Conservation (phyloP, 1,140 invertebrate species). For the Nephotettix cincticeps region DNA sequence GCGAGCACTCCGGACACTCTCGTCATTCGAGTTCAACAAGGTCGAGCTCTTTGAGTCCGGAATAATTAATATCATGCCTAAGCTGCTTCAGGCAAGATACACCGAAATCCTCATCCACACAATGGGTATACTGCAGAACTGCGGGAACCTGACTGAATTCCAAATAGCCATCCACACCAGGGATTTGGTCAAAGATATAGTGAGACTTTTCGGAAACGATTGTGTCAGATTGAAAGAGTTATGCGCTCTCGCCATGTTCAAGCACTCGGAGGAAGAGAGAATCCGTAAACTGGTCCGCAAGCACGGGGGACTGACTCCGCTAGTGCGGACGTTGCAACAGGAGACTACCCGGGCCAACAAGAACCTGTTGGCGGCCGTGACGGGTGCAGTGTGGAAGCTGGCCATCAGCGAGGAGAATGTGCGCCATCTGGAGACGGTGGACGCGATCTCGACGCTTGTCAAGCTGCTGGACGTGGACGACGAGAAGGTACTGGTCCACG, state of each 20-base stretch:
- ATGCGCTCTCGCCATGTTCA: conserved; percentile 85
- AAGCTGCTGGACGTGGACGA: conserved; percentile 73
- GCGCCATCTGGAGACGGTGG: conserved; percentile 68
- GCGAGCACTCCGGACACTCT: conserved; percentile 81
- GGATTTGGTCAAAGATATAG: conserved; percentile 82
- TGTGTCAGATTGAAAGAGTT: conserved; percentile 64
- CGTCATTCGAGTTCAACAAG: conserved; percentile 79
- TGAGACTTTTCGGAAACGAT: conserved; percentile 69
- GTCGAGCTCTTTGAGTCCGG: conserved; percentile 81
- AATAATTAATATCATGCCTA: conserved; percentile 75
- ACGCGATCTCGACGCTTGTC: conserved; percentile 64
- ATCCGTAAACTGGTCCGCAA: conserved; percentile 80
- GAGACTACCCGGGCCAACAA: conserved; percentile 67
- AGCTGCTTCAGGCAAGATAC: conserved; percentile 68
- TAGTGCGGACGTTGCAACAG: conserved; percentile 72
- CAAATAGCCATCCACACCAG: conserved; percentile 83
- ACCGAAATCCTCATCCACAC: conserved; percentile 81
- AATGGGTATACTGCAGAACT: conserved; percentile 78
- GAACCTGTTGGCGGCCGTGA: conserved; percentile 75
- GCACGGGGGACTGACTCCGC: conserved; percentile 77
- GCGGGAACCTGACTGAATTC: conserved; percentile 63
- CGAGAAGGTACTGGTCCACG: conserved; percentile 80
- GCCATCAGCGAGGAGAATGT: conserved; percentile 80
- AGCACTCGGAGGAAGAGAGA: conserved; percentile 80
- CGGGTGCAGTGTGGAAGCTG: conserved; percentile 92